Evolutionary conservation across 1,140 invertebrate species (phyloP), one percentile per base, ranked within the genome.

Genomic region (Belonocnema kinseyi): DNA sequence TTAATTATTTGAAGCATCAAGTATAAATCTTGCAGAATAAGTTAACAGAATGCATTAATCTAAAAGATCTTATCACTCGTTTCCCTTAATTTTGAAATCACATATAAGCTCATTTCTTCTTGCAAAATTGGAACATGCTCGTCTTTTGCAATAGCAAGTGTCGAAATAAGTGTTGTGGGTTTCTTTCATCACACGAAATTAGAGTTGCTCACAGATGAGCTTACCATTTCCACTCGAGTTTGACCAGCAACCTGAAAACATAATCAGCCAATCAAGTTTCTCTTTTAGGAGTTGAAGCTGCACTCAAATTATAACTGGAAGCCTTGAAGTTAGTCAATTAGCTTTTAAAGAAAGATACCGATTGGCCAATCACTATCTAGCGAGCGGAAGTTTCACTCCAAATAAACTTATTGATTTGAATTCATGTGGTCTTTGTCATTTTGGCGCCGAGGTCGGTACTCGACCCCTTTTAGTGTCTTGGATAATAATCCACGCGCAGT

Each of bases 401-500:
- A 13, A 61, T 14, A 26, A 40, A 33, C 26, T 6, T 40, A 6
- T 13, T 26, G 26, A 66, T 66, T 66, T 66, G 13, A 40, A 66
- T 66, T 66, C 26, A 19, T 33, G 21, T 33, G 16, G 61, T 66
- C 61, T 40, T 66, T 66, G 61, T n/a, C 40, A 40, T 66, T 66
- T 66, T 66, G 58, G 58, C 61, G 61, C 40, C 61, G 61, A 66
- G 26, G 61, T 66, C 33, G 61, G 74, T 72, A 33, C 53, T 56
- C 54, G 81, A 81, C 77, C 76, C 81, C 77, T 81, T 76, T 71
- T 56, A 46, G 17, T 19, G 74, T 54, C 56, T 71, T 73, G 73
- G 74, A 78, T 58, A 72, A 85, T 85, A 82, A 83, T 85, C 83
- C 80, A 84, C 83, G 83, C 74, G 56, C 75, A 74, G 73, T 58